phyloP scores from a whole-genome alignment of 2,888 invertebrate species.

The Prenolepis imparis region DNA sequence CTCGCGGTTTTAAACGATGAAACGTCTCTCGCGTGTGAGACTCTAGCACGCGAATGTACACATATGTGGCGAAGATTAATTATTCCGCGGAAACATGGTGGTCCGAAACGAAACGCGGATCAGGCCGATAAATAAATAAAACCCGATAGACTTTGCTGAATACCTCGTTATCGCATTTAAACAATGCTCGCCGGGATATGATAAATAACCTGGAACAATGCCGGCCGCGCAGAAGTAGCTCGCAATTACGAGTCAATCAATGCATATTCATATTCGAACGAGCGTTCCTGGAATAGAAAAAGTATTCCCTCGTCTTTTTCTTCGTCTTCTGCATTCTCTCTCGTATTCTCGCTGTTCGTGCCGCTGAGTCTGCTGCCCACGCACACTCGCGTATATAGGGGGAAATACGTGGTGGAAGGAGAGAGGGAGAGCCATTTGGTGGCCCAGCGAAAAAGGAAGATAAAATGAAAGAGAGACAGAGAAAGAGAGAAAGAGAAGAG shows the following conservation, averaged over 20 bases:
- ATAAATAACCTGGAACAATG: slow-evolving; percentile 76
- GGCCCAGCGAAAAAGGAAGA: slow-evolving; percentile 25
- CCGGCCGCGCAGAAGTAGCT: slow-evolving; percentile 69
- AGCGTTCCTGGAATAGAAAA: slow-evolving; percentile 78
- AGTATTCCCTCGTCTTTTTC: slow-evolving; percentile 51
- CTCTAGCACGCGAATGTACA: not conserved
- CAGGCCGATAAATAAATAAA: slow-evolving; percentile 67
- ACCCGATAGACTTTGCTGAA: slow-evolving; percentile 62
- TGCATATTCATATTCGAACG: slow-evolving; percentile 78
- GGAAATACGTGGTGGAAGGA: slow-evolving; percentile 40
- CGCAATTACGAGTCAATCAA: slow-evolving; percentile 79
- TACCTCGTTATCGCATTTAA: slow-evolving; percentile 75
- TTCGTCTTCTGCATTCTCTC: slow-evolving; percentile 49
- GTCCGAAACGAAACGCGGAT: slow-evolving; percentile 51
- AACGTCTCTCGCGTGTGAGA: not conserved
- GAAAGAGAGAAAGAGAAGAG: slow-evolving; percentile 19
- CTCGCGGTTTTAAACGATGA: not conserved
- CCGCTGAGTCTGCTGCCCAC: slow-evolving; percentile 63
- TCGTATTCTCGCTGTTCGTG: slow-evolving; percentile 59
- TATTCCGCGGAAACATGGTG: slow-evolving; percentile 57
- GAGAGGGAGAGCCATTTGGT: slow-evolving; percentile 46
- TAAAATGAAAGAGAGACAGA: slow-evolving; percentile 47
- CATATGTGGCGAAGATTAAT: slow-evolving; percentile 63
- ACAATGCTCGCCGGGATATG: slow-evolving; percentile 67
- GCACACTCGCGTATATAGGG: slow-evolving; percentile 37